Evolutionary conservation across 1,140 invertebrate species (phyloP), one percentile per base, ranked within the genome.

Genomic region (Asbolus verrucosus): DNA sequence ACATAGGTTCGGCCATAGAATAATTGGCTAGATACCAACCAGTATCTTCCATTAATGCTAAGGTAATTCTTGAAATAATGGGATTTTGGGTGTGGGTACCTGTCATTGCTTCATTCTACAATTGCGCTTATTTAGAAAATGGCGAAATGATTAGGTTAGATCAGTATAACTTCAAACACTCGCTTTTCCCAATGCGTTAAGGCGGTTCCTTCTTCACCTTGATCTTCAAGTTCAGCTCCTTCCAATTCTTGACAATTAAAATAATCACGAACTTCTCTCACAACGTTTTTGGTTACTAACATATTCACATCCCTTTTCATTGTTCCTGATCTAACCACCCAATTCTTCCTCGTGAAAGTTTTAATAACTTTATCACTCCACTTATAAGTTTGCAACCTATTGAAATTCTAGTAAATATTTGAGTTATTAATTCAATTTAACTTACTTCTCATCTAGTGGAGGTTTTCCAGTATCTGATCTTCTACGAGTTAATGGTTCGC

Each of bases 71-170:
- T 0, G 96, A 98, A 81, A 99, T 98, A 0, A 98, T 94, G 0
- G 97, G 96, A 84, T 98, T 97, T 83, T 99, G 97, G 0, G 98
- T 99, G 80, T 99, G 98, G 0, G 97, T 99, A 0, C 97, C 98
- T 0, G 98, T 99, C 98, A 99, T 99, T 0, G 96, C 97, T 86
- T 99, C 98, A 84, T 99, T 99, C 94, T 97, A 78, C 59, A 83
- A 83, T 1, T 33, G 24, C 24, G 74, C n/a, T n/a, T n/a, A n/a
- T n/a, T n/a, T n/a, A n/a, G n/a, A n/a, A n/a, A n/a, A n/a, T n/a
- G n/a, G n/a, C n/a, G n/a, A n/a, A n/a, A n/a, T n/a, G n/a, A n/a
- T n/a, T n/a, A n/a, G n/a, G n/a, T n/a, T n/a, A n/a, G n/a, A n/a
- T n/a, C n/a, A n/a, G n/a, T n/a, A n/a, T n/a, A 77, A 96, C 94